Evolutionary conservation across 2,888 invertebrate genomes (phyloP).

Genomic region (Vanessa cardui): DNA sequence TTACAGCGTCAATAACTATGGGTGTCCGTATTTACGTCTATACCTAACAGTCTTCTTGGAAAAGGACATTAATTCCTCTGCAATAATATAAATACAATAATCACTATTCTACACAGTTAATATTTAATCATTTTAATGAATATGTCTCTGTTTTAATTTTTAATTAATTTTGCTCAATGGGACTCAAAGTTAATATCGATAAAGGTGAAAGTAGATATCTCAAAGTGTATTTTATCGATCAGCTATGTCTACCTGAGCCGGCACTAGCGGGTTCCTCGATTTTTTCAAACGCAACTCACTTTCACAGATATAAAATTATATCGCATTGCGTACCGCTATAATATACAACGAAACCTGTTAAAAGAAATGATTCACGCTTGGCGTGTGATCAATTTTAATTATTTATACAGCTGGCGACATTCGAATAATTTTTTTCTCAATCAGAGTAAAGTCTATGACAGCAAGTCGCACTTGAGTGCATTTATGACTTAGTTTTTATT

Average conservation of each 20-base stretch:
- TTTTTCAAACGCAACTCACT: conserved; percentile 14
- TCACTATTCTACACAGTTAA: background rate
- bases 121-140: background rate
- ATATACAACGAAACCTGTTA: conserved; percentile 23
- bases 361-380: conserved; percentile 48
- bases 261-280: background rate
- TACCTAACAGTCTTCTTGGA: no score
- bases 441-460: no score
- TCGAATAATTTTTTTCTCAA: conserved; percentile 4
- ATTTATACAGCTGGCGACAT: conserved; percentile 22
- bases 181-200: background rate
- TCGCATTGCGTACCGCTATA: conserved; percentile 19
- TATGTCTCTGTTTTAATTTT: background rate
- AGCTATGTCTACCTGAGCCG: conserved; percentile 20
- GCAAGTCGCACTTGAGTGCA: no score
- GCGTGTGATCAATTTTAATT: conserved; percentile 43
- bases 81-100: no score
- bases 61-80: no score
- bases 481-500: no score
- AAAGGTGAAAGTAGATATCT: conserved; percentile 35
- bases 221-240: conserved; percentile 32
- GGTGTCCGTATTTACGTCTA: no score
- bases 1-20: no score
- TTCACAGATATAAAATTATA: conserved; percentile 34
- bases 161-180: background rate